Base-by-base conservation (phyloP, 2,888 invertebrate genomes). In the Cinara cedri region DNA sequence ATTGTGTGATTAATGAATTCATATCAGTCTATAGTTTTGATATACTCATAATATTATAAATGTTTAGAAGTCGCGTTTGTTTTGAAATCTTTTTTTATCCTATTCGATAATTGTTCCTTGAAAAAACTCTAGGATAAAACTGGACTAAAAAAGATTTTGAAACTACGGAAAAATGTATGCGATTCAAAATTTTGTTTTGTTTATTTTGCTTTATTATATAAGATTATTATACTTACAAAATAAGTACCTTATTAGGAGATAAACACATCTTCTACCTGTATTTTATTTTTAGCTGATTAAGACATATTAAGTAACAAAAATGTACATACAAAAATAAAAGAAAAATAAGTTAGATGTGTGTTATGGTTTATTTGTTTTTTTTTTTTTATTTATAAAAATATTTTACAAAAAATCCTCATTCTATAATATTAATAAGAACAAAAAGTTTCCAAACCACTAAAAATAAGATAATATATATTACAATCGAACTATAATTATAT, bases 1-100 rank as follows among this genome's bases (percentile, higher is more conserved):
- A 14, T 49, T 51, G 51, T 72, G 4, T 1, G 10, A 51, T 49
- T 4, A 34, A 34, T 6, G 34, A 34, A 9, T 62, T 14, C 14
- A 19, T 66, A 54, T 66, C 66, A 26, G 57, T 34, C 34, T 44
- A 34, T 34, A 34, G 34, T 34, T 34, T 46, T 10, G 26, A 6
- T 44, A 34, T 14, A 34, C n/a, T n/a, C n/a, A n/a, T 26, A 19
- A n/a, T 63, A 63, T 19, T 63, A 21, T 51, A 26, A n/a, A n/a
- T n/a, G n/a, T 34, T 16, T 24, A 9, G 10, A 34, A 34, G 34
- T 6, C 9, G 55, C 24, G 44, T 9, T 57, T 57, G 76, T 76
- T 76, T 76, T 57, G 34, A 46, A 76, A 76, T 76, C 76, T 76
- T 76, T 76, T 75, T 76, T 76, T 19, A 68, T 76, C 66, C 55